phyloP scores from a whole-genome alignment of 2,888 invertebrate species.

The Pogonocherus hispidulus region DNA sequence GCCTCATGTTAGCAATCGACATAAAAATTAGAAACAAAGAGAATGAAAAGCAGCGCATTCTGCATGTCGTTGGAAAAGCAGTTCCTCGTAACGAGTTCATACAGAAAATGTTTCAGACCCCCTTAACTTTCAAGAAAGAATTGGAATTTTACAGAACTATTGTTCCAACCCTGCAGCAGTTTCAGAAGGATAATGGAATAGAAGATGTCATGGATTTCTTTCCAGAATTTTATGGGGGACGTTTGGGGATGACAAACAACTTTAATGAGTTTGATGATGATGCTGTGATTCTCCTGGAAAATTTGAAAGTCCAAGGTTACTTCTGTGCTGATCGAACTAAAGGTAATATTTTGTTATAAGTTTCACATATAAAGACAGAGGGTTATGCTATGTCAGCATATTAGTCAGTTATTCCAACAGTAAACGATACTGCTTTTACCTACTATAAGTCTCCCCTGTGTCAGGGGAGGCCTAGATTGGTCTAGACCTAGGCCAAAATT shows the following conservation, averaged over 20 bases:
- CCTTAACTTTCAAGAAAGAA: constrained; percentile 70
- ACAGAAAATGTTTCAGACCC: constrained; percentile 68
- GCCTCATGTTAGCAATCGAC: constrained; percentile 68
- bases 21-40: constrained; percentile 53
- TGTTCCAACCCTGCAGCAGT: constrained; percentile 64
- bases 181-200: constrained; percentile 67
- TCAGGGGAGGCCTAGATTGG: too few species aligned
- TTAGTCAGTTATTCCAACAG: too few species aligned
- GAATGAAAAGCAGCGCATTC: constrained; percentile 29
- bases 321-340: constrained; percentile 66
- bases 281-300: constrained; percentile 73
- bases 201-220: constrained; percentile 64
- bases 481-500: too few species aligned
- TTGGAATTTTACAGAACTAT: constrained; percentile 69
- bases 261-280: constrained; percentile 68
- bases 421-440: too few species aligned
- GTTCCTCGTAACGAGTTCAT: constrained; percentile 46
- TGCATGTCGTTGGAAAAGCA: constrained; percentile 46
- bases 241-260: constrained; percentile 51
- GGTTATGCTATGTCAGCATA: too few species aligned
- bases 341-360: neutral
- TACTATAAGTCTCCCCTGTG: too few species aligned
- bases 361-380: neutral
- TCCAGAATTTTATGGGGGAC: constrained; percentile 68
- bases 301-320: constrained; percentile 69